Conservation (phyloP, 2,113 vertebrate species). For the Cochlearius cochlearius region DNA sequence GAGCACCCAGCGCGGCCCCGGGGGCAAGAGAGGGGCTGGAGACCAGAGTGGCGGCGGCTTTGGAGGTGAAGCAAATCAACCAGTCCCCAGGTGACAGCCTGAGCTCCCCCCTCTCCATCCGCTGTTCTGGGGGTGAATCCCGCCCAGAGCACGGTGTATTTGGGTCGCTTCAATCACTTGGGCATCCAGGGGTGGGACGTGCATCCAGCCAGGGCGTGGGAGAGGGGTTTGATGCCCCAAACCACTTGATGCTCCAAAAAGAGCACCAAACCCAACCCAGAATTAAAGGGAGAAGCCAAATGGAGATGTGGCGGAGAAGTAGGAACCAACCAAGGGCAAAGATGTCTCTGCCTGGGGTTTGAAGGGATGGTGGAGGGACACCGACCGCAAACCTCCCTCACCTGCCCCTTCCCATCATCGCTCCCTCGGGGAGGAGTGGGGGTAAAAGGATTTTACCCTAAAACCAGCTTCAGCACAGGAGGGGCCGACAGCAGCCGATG, state of each 20-base stretch:
- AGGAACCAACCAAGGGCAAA: neutral
- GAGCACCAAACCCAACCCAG: neutral
- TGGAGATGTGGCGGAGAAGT: accelerated
- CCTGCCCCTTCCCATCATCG: neutral
- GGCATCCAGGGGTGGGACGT: accelerated
- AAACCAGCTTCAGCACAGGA: neutral
- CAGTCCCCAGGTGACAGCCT: neutral
- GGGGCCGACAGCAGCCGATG: neutral
- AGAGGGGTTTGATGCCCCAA: neutral
- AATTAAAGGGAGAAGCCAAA: neutral
- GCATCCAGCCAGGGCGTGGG: accelerated
- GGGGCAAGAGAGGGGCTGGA: neutral
- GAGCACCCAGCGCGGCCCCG: neutral
- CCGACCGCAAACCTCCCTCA: neutral
- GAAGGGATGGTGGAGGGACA: neutral
- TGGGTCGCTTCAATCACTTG: accelerated
- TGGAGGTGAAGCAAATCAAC: neutral
- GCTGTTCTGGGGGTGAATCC: neutral
- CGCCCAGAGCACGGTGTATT: accelerated
- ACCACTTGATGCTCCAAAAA: neutral
- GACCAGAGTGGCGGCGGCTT: neutral
- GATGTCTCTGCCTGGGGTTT: neutral
- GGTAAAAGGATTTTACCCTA: neutral
- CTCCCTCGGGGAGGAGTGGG: neutral
- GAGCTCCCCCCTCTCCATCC: accelerated